A percentile compares a stretch with the other conserved stretches of the same genome.
Evolutionary conservation across 1,140 invertebrate genomes (phyloP).

Genomic region (Gerris buenoi): DNA sequence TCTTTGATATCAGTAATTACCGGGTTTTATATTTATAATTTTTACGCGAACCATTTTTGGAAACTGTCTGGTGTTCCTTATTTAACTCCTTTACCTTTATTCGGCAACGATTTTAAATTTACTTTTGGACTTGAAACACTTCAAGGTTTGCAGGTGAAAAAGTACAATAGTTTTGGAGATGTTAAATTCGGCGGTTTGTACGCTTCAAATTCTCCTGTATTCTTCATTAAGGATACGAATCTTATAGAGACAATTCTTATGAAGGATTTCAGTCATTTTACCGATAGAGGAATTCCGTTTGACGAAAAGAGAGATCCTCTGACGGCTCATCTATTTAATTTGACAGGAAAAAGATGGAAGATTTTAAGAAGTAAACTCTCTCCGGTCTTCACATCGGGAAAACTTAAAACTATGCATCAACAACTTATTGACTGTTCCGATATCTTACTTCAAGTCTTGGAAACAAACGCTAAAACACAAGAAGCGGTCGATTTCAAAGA

Average conservation of each 20-base stretch:
- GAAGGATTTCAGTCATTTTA: conserved; percentile 40
- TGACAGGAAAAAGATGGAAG: conserved; percentile 40
- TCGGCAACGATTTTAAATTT: neutral
- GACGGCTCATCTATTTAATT: conserved; percentile 33
- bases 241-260: conserved; percentile 36
- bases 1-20: neutral
- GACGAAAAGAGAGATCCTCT: conserved; percentile 35
- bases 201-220: conserved; percentile 15
- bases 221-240: conserved; percentile 27
- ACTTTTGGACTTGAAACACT: neutral
- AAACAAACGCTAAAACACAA: neutral
- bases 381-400: conserved; percentile 45
- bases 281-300: conserved; percentile 32
- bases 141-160: neutral
- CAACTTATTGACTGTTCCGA: conserved; percentile 11
- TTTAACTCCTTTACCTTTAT: neutral
- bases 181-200: conserved; percentile 24
- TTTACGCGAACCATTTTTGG: neutral
- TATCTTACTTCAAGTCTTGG: neutral
- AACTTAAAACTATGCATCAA: conserved; percentile 26
- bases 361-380: conserved; percentile 41
- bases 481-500: conserved; percentile 24
- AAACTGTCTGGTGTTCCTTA: neutral
- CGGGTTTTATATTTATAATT: neutral
- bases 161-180: conserved; percentile 22